phyloP scores from a whole-genome alignment of 2,888 invertebrate genomes.

The Leptopilina syphax region DNA sequence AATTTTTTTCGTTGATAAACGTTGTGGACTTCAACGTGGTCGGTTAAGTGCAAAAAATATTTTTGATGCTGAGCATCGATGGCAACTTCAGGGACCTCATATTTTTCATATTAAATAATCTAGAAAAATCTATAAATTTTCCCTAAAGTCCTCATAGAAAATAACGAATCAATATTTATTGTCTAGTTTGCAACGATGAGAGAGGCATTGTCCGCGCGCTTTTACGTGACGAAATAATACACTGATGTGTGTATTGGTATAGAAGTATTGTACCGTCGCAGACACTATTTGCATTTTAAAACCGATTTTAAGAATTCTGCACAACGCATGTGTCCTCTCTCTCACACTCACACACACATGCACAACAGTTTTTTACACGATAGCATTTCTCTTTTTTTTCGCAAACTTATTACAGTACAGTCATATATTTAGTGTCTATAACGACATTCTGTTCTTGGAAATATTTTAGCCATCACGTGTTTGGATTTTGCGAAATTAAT shows the following conservation, averaged over 20 bases:
- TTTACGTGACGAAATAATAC: constrained; percentile 70
- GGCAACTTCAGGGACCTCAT: no score
- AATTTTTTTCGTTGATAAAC: no score
- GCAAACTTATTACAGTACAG: constrained; percentile 39
- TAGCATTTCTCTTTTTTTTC: constrained; percentile 51
- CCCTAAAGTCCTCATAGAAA: constrained; percentile 47
- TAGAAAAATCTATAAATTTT: not conserved
- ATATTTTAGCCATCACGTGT: not conserved
- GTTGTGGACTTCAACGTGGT: no score
- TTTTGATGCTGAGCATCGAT: no score
- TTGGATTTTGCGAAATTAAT: no score
- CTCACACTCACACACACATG: constrained; percentile 11
- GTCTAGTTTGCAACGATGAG: constrained; percentile 50
- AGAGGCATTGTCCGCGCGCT: constrained; percentile 58
- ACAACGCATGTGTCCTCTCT: constrained; percentile 43
- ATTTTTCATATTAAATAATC: no score
- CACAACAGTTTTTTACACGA: constrained; percentile 47
- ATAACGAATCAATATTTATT: constrained; percentile 47
- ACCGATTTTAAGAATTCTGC: constrained; percentile 66
- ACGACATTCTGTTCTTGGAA: not conserved
- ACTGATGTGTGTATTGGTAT: constrained; percentile 47
- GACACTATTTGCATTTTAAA: constrained; percentile 71
- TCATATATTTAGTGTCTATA: not conserved
- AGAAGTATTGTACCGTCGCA: constrained; percentile 55
- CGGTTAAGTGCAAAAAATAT: no score